Evolutionary conservation across 2,797 vertebrate genomes (phyloP).

Genomic region (Gymnocypris eckloni): DNA sequence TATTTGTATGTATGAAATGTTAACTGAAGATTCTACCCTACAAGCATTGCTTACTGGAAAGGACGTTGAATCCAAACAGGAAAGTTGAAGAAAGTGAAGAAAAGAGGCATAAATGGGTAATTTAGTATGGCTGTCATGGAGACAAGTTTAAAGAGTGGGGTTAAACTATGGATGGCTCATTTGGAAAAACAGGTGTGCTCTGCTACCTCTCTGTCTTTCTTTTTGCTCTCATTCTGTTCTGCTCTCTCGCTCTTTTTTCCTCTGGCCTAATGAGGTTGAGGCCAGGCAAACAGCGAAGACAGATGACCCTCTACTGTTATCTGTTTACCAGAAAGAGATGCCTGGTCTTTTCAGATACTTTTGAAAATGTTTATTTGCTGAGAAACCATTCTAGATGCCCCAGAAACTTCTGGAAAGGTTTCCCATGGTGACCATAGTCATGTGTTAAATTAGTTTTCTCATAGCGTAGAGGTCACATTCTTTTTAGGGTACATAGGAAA

Average conservation of each 20-base stretch:
- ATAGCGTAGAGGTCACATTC: neutral
- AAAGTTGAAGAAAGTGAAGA: neutral
- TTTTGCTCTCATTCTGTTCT: slow-evolving; percentile 1
- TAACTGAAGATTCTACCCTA: no score
- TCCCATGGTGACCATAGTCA: neutral
- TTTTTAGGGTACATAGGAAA: neutral
- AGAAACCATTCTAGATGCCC: neutral
- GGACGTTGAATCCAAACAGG: neutral
- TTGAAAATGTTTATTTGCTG: slow-evolving; percentile 1
- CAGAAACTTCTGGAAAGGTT: slow-evolving; percentile 7
- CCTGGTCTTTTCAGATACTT: slow-evolving; percentile 17
- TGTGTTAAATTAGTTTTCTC: neutral
- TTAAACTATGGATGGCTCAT: slow-evolving; percentile 37
- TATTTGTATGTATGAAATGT: no score
- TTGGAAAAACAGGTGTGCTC: slow-evolving; percentile 42
- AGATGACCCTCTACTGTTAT: slow-evolving; percentile 39
- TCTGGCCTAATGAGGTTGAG: slow-evolving; percentile 40
- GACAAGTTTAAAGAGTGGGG: neutral
- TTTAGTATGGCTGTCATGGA: neutral
- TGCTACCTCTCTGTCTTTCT: slow-evolving; percentile 17
- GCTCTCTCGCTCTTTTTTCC: neutral
- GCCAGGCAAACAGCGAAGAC: slow-evolving; percentile 18
- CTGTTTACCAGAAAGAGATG: slow-evolving; percentile 35
- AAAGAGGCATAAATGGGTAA: neutral
- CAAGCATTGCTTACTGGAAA: neutral